Percentiles rank a stretch among this genome's conserved stretches.
These are phyloP conservation scores for Toxotes jaculatrix DNA, from an alignment of 2,113 vertebrate genomes.

Conservation along the genomic window DNA sequence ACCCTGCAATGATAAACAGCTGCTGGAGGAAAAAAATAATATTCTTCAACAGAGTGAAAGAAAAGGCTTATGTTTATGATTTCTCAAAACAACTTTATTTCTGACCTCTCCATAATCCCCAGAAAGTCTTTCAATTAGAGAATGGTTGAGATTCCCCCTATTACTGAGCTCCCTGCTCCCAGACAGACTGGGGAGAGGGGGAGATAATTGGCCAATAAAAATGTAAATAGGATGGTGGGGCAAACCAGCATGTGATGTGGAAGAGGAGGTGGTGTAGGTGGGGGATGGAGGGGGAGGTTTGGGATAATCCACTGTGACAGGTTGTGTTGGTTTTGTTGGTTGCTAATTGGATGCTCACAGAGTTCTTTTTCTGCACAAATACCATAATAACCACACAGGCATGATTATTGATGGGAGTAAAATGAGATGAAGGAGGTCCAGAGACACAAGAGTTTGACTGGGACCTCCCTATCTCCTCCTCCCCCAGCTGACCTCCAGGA, in stretches of 20 bases:
- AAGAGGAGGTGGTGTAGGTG: neutral
- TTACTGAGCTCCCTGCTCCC: slow-evolving; percentile 57
- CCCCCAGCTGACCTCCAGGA: neutral
- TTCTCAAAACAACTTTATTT: slow-evolving; percentile 80
- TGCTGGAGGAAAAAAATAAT: slow-evolving; percentile 59
- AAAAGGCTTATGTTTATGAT: slow-evolving; percentile 78
- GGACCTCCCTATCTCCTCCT: neutral
- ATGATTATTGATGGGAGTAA: slow-evolving; percentile 58
- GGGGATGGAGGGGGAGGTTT: slow-evolving; percentile 14
- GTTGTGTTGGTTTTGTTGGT: slow-evolving; percentile 78
- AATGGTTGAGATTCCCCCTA: slow-evolving; percentile 70
- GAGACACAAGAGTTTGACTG: neutral
- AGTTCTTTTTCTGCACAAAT: slow-evolving; percentile 61
- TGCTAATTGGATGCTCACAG: slow-evolving; percentile 77
- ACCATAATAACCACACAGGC: slow-evolving; percentile 50
- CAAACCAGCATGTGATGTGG: slow-evolving; percentile 73
- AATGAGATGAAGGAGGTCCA: slow-evolving; percentile 37
- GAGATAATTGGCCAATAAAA: slow-evolving; percentile 86
- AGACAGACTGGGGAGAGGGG: slow-evolving; percentile 75
- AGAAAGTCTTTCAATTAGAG: slow-evolving; percentile 81
- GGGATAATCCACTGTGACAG: slow-evolving; percentile 82
- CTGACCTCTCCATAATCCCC: slow-evolving; percentile 80
- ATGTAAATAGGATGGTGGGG: slow-evolving; percentile 82
- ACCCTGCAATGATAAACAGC: slow-evolving; percentile 70
- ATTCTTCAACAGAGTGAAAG: slow-evolving; percentile 67